Conservation (phyloP, 2,888 invertebrate genomes). For the Tachystola acroxantha region DNA sequence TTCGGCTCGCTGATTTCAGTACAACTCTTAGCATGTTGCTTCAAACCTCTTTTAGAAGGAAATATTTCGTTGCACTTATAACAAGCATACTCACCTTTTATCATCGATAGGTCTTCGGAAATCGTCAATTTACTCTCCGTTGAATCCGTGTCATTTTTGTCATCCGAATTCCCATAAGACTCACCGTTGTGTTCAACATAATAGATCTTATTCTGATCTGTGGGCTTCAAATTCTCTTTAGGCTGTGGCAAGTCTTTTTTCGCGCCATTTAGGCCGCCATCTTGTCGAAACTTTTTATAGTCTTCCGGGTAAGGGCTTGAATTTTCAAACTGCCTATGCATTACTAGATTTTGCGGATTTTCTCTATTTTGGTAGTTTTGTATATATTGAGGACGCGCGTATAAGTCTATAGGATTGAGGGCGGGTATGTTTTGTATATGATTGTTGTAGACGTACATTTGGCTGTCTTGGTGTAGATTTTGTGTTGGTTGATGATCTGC, state of each 20-base stretch:
- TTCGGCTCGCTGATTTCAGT: conserved; percentile 26
- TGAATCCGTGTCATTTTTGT: conserved; percentile 36
- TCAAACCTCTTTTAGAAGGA: conserved; percentile 55
- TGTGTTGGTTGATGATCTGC: conserved; percentile 24
- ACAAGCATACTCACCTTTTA: conserved; percentile 61
- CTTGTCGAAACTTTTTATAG: conserved; percentile 44
- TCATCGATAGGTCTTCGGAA: conserved; percentile 44
- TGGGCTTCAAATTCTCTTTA: conserved; percentile 60
- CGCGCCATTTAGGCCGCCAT: conserved; percentile 23
- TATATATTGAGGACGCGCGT: conserved; percentile 45
- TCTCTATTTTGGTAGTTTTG: conserved; percentile 50
- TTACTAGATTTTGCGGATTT: conserved; percentile 63
- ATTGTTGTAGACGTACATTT: conserved; percentile 50
- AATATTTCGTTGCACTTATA: conserved; percentile 60
- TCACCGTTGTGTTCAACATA: conserved; percentile 31
- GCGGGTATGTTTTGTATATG: conserved; percentile 42
- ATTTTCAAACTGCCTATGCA: conserved; percentile 57
- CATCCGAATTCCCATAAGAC: conserved; percentile 16
- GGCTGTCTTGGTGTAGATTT: conserved; percentile 34
- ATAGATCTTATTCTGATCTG: conserved; percentile 53
- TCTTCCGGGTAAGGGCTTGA: conserved; percentile 47
- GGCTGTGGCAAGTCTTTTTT: conserved; percentile 45
- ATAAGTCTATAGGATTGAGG: conserved; percentile 42
- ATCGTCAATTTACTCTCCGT: conserved; percentile 32
- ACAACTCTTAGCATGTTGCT: conserved; percentile 57